Percentiles rank a stretch among this genome's conserved stretches.
Evolutionary conservation across 2,797 vertebrate genomes (phyloP).

Genomic region (Gouania willdenowi): DNA sequence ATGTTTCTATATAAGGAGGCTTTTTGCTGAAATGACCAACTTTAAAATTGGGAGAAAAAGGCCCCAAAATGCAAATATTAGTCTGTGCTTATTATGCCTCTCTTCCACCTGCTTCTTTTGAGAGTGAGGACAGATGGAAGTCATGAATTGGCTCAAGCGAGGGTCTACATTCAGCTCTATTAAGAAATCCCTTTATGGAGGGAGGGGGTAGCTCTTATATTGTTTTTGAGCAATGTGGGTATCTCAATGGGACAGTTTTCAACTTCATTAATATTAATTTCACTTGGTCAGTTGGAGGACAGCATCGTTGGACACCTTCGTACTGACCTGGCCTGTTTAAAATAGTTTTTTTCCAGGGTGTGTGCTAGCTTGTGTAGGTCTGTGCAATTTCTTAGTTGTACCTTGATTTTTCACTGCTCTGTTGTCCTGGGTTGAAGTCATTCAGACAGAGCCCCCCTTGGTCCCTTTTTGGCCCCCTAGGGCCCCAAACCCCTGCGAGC

Average conservation of each 20-base stretch:
- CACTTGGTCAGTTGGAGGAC: background rate
- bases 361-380: slow-evolving; percentile 9
- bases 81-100: slow-evolving; percentile 36
- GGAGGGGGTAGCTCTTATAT: slow-evolving; percentile 44
- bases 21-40: slow-evolving; percentile 26
- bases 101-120: slow-evolving; percentile 61
- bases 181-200: slow-evolving; percentile 54
- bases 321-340: too few species aligned
- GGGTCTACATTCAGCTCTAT: slow-evolving; percentile 50
- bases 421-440: slow-evolving; percentile 52
- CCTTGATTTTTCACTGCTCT: slow-evolving; percentile 33
- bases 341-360: background rate
- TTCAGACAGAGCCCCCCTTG: slow-evolving; percentile 67
- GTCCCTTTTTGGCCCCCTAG: slow-evolving; percentile 73
- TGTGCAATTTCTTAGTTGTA: slow-evolving; percentile 47
- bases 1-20: slow-evolving; percentile 9
- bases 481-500: slow-evolving; percentile 73
- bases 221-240: slow-evolving; percentile 28
- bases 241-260: slow-evolving; percentile 11
- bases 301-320: background rate
- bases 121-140: slow-evolving; percentile 63
- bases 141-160: slow-evolving; percentile 60
- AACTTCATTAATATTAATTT: slow-evolving; percentile 2
- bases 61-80: slow-evolving; percentile 42
- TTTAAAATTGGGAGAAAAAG: slow-evolving; percentile 29